These are phyloP conservation scores for Acropora tenuis DNA, from an alignment of 64 coral and sea anemone genomes.

Conservation along the genomic window DNA sequence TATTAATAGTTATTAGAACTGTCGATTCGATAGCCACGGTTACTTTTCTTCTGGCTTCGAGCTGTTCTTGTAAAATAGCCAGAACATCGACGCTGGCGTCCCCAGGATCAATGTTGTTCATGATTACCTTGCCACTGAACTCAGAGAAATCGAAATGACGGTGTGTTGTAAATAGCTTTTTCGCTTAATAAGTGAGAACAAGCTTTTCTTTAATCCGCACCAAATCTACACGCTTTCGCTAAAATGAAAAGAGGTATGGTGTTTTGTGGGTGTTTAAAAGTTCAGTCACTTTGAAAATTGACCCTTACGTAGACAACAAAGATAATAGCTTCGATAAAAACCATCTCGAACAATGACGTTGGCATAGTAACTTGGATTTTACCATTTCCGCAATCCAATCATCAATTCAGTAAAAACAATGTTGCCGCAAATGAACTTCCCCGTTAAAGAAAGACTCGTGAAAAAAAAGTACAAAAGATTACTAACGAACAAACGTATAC, in stretches of 20 bases:
- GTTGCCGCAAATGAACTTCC: too few species aligned
- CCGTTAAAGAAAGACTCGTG: background rate
- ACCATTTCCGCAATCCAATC: background rate
- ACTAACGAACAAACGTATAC: background rate
- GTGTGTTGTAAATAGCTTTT: too few species aligned
- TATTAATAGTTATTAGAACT: conserved; percentile 16
- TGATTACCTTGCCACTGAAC: background rate
- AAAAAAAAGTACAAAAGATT: background rate
- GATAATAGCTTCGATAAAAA: background rate
- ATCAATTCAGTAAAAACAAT: too few species aligned
- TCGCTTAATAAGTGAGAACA: too few species aligned
- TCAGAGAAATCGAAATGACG: too few species aligned
- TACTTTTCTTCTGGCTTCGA: conserved; percentile 15
- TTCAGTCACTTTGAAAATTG: background rate
- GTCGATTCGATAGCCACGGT: background rate
- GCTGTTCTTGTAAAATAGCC: conserved; percentile 9
- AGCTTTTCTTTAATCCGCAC: too few species aligned
- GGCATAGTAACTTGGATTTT: background rate
- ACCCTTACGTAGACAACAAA: background rate
- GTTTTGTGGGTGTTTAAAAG: too few species aligned
- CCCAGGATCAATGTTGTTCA: conserved; percentile 45
- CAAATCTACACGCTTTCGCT: too few species aligned
- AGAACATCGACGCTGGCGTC: conserved; percentile 42
- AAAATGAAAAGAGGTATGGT: too few species aligned
- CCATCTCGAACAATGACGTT: background rate